Evolutionary conservation across 64 coral and sea anemone species (phyloP), one percentile per base, ranked within the genome.

Genomic region (Montipora foliosa): DNA sequence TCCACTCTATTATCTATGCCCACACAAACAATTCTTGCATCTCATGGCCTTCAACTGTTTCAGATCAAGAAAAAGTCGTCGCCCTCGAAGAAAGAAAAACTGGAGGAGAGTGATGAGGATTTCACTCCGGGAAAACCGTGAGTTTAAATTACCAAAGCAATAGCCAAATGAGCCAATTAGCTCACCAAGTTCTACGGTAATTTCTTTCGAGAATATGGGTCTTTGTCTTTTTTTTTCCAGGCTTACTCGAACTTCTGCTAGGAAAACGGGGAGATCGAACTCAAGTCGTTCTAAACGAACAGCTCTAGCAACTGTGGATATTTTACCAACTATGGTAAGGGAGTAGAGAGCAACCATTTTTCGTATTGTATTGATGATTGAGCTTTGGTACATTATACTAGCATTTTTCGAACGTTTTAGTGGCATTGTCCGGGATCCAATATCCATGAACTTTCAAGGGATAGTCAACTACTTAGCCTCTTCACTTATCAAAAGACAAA

Each of bases 51-150:
- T 44, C 2, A 57, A 37, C 37, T 67, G 62, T 48, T 16, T n/a
- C 47, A 94, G 93, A 15, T 94, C 20, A 94, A 94, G 68, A 74
- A 74, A n/a, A 69, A 90, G 59, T 12, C 52, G 1, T 19, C 29
- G 8, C 20, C 50, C 2, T 7, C 81, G 8, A 90, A 94, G 52
- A 37, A 74, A n/a, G 50, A 71, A 4, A 94, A 90, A 9, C 53
- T 6, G 13, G 78, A 67, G 19, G 55, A 78, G 57, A 94, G 93
- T 20, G 87, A 77, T 19, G 87, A 94, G 2, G 93, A 94, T 1
- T 94, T 94, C 44, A 94, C 93, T 3, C 93, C 93, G 1, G 93
- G 79, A 14, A 67, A 19, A 83, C 92, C 4, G 24, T 62, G 4
- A 45, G 80, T 15, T 44, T 17, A 82, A 66, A 21, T 24, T 82